phyloP scores from a whole-genome alignment of 64 coral and sea anemone genomes.

The Montipora cactus region DNA sequence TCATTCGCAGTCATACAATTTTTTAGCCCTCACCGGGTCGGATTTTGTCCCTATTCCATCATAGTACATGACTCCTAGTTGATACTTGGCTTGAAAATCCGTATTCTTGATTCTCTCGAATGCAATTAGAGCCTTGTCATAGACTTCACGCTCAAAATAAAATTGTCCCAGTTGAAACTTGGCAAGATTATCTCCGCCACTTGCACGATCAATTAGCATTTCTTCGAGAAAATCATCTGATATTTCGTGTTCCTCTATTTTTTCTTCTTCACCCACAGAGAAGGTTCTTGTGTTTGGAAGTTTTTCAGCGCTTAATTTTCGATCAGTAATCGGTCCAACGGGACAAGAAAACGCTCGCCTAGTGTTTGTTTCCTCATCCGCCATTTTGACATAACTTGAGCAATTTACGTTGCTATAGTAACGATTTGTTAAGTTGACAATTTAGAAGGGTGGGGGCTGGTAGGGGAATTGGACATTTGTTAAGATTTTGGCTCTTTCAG shows the following conservation, averaged over 20 bases:
- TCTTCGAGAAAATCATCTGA: slow-evolving; percentile 87
- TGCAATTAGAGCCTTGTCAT: slow-evolving; percentile 89
- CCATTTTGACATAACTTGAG: slow-evolving; percentile 73
- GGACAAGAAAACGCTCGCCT: slow-evolving; percentile 71
- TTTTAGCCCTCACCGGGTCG: slow-evolving; percentile 69
- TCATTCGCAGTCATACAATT: too few species aligned
- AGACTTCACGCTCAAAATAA: slow-evolving; percentile 98
- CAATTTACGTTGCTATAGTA: slow-evolving; percentile 19
- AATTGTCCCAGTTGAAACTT: slow-evolving; percentile 99
- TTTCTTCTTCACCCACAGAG: slow-evolving; percentile 32
- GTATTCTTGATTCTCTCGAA: slow-evolving; percentile 94
- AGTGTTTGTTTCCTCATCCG: slow-evolving; percentile 41
- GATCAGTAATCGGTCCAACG: slow-evolving; percentile 48
- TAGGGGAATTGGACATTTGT: too few species aligned
- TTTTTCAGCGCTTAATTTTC: slow-evolving; percentile 88
- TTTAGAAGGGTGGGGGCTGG: too few species aligned
- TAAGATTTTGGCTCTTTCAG: too few species aligned
- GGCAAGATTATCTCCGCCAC: slow-evolving; percentile 72
- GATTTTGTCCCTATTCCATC: slow-evolving; percentile 87
- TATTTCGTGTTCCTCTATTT: slow-evolving; percentile 65
- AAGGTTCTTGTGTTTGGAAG: slow-evolving; percentile 50
- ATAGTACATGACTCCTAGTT: slow-evolving; percentile 98
- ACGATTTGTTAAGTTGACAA: slow-evolving; percentile 1
- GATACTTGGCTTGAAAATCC: slow-evolving; percentile 96
- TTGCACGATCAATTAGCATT: slow-evolving; percentile 73